Evolutionary conservation across 2,113 vertebrate genomes (phyloP).

Genomic region (Elgaria multicarinata): DNA sequence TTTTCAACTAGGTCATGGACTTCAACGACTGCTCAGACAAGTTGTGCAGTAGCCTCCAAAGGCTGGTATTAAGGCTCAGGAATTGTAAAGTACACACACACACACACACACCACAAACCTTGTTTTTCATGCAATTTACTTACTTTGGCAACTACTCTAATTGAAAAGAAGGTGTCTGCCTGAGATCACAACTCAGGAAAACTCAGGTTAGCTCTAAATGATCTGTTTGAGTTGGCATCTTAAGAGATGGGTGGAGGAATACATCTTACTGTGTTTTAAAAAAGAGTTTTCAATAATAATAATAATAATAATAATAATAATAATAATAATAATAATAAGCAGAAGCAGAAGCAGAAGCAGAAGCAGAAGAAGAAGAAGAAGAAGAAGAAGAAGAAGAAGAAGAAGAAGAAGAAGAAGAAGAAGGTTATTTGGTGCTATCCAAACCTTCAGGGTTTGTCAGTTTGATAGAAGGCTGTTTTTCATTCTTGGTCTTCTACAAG

Average conservation of each 20-base stretch:
- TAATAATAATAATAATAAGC: too few relatives aligned
- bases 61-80: background rate
- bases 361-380: too few relatives aligned
- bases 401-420: too few relatives aligned
- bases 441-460: constrained; percentile 42
- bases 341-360: too few relatives aligned
- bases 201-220: constrained; percentile 48
- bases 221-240: constrained; percentile 66
- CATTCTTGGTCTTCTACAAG: constrained; percentile 62
- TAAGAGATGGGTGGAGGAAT: constrained; percentile 50
- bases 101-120: too few relatives aligned
- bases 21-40: background rate
- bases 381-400: too few relatives aligned
- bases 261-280: constrained; percentile 50
- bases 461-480: constrained; percentile 64
- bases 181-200: background rate
- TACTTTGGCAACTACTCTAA: too few relatives aligned
- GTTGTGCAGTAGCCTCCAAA: background rate
- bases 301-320: too few relatives aligned
- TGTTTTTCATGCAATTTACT: too few relatives aligned
- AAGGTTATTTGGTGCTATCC: constrained; percentile 47
- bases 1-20: background rate
- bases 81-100: background rate
- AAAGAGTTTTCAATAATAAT: constrained; percentile 55
- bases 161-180: too few relatives aligned